Base-by-base conservation (phyloP, 35 echinoderm and acorn worm genomes). In the Eucidaris tribuloides region DNA sequence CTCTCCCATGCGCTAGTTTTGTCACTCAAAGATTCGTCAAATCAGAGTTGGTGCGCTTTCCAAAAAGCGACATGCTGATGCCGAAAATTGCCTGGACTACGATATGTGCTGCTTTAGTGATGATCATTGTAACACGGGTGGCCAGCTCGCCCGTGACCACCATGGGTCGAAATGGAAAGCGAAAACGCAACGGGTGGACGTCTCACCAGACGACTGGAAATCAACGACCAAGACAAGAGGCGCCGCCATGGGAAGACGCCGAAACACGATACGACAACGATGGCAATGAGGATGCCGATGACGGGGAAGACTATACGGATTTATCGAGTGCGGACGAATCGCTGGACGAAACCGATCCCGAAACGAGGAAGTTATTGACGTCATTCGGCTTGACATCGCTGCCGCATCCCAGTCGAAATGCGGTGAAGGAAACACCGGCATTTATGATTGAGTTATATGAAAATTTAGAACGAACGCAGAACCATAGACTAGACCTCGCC, bases 391-490 rank as follows among this genome's bases (percentile, higher is more conserved):
- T 74, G 28, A 35, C 68, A 3, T 9, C 36, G 44, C 25, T 74
- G 18, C 68, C 68, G 11, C 38, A 44, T 22, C 68, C 37, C 13
- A 22, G 44, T 44, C 29, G 37, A 9, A 74, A 44, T 9, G 68
- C 41, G 1, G 68, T 44, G 35, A 44, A 44, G 44, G 37, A 74
- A 23, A 19, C 68, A 23, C 68, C 68, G 7, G 38, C 68, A 13
- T 74, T 74, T 25, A 74, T 74, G 68, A 42, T 74, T 14, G 68
- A 74, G 38, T 32, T 74, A 19, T 74, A 74, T 74, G 68, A 74
- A 74, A 74, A 74, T 22, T 74, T 74, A 44, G 35, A 74, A 44
- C 35, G 68, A 24, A 42, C 68, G 40, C 68, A 74, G 44, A 44
- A 74, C 37, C 11, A 74, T 38, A 38, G n/a, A n/a, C n/a, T n/a